Conservation (phyloP, 2,113 vertebrate genomes). For the Saccopteryx bilineata region DNA sequence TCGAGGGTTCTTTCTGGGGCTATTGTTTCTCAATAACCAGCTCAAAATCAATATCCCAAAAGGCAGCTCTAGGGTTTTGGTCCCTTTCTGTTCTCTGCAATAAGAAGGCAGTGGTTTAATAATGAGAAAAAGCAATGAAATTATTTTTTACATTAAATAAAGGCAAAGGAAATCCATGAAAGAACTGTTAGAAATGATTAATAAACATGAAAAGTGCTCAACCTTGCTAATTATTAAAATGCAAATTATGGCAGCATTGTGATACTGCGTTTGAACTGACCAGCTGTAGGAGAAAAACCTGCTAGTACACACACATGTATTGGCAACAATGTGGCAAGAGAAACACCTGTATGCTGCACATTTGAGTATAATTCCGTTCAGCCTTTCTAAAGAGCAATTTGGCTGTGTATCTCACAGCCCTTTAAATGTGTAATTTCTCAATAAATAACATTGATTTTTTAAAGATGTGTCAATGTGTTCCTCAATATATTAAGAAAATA, state of each 20-base stretch:
- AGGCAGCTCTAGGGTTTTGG: not conserved
- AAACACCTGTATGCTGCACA: not conserved
- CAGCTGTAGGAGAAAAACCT: slow-evolving; percentile 40
- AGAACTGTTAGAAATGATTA: slow-evolving; percentile 36
- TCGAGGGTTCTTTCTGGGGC: not conserved
- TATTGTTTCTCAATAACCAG: not conserved
- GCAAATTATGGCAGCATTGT: slow-evolving; percentile 40
- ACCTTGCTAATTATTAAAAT: slow-evolving; percentile 45
- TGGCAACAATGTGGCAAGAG: not conserved
- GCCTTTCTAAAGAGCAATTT: slow-evolving; percentile 57
- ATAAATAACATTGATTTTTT: slow-evolving; percentile 14
- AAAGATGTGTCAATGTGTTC: slow-evolving; percentile 28
- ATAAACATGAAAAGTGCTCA: slow-evolving; percentile 48
- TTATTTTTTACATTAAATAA: slow-evolving; percentile 23
- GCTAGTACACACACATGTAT: not conserved
- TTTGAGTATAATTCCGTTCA: not conserved
- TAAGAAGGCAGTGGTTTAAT: not conserved
- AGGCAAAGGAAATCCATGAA: slow-evolving; percentile 36
- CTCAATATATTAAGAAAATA: slow-evolving; percentile 18
- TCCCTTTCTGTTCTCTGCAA: not conserved
- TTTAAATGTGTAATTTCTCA: slow-evolving; percentile 21
- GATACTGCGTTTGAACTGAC: slow-evolving; percentile 9
- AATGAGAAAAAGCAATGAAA: slow-evolving; percentile 34
- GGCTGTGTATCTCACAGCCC: not conserved
- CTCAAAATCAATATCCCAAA: not conserved